Conservation (phyloP, 2,888 invertebrate genomes). For the Maniola hyperantus region DNA sequence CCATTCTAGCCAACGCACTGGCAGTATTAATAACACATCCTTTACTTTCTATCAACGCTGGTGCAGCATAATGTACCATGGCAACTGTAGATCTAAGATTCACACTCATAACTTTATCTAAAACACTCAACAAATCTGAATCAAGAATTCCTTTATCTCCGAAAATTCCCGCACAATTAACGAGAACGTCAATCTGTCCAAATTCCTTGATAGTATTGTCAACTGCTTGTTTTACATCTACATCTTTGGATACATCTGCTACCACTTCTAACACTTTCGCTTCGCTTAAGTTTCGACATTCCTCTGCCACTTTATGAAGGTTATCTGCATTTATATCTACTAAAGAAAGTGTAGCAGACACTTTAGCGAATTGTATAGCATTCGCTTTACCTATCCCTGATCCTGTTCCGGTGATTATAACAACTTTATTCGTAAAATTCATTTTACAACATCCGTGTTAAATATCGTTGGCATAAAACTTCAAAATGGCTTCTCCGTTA, state of each 20-base stretch:
- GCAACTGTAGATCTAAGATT: conserved; percentile 52
- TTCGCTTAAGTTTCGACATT: conserved; percentile 46
- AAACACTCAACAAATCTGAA: conserved; percentile 45
- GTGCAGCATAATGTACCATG: conserved; percentile 45
- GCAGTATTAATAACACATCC: conserved; percentile 55
- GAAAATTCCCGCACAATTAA: conserved; percentile 48
- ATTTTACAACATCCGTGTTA: conserved; percentile 34
- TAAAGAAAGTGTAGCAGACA: conserved; percentile 51
- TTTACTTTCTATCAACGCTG: conserved; percentile 46
- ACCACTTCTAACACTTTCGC: conserved; percentile 48
- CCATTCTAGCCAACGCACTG: conserved; percentile 41
- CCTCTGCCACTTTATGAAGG: conserved; percentile 45
- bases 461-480: not conserved
- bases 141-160: conserved; percentile 45
- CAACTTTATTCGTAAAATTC: conserved; percentile 54
- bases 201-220: conserved; percentile 46
- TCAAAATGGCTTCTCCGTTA: not conserved
- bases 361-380: conserved; percentile 51
- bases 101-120: conserved; percentile 47
- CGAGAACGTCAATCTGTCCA: conserved; percentile 51
- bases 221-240: conserved; percentile 46
- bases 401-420: conserved; percentile 53
- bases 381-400: conserved; percentile 56
- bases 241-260: conserved; percentile 49
- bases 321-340: conserved; percentile 46